Conservation (phyloP, 2,113 vertebrate species). For the Aptenodytes forsteri region DNA sequence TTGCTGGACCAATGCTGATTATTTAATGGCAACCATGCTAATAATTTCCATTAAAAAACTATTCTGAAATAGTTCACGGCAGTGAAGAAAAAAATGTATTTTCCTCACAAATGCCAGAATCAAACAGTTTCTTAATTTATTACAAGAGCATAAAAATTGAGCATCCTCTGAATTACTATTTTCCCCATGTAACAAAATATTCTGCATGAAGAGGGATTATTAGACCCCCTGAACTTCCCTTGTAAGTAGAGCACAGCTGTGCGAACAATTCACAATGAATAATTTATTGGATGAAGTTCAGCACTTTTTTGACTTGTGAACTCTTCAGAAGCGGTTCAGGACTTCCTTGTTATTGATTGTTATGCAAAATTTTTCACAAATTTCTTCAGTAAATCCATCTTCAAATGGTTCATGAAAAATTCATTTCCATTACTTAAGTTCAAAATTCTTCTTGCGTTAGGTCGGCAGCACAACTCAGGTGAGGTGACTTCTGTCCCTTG, state of each 20-base stretch:
- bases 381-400: background rate
- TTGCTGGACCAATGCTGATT: background rate
- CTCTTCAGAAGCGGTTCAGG: background rate
- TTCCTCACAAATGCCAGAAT: background rate
- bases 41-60: background rate
- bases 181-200: constrained; percentile 43
- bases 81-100: background rate
- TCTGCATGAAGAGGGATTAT: constrained; percentile 7
- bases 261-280: constrained; percentile 8
- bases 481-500: background rate
- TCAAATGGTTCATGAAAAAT: background rate
- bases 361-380: background rate
- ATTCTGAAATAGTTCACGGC: background rate
- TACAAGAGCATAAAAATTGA: background rate
- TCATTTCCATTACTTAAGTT: background rate
- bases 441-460: background rate
- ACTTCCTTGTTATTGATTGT: background rate
- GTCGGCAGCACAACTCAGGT: background rate
- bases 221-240: constrained; percentile 36
- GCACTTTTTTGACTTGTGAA: constrained; percentile 9
- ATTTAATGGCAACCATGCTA: background rate
- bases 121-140: constrained; percentile 15
- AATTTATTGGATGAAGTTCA: constrained; percentile 48
- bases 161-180: background rate
- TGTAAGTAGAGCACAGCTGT: constrained; percentile 45